Conservation (phyloP, 53 echinoderm and acorn worm genomes). For the Mesocentrotus franciscanus region DNA sequence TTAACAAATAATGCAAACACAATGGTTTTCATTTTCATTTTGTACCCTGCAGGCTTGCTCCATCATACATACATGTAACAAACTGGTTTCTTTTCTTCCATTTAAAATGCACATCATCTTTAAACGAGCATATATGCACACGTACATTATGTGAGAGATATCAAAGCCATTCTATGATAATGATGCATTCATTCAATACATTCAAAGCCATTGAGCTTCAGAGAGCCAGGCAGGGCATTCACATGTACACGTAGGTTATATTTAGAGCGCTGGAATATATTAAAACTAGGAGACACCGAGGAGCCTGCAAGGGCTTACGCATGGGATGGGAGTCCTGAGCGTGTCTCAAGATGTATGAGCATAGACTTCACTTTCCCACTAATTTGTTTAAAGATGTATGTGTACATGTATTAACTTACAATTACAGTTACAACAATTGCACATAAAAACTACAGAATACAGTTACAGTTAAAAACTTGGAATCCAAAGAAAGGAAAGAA, state of each 20-base stretch:
- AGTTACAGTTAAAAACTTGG: no score
- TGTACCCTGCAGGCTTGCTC: neutral
- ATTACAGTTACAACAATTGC: no score
- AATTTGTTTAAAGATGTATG: no score
- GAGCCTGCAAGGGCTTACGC: neutral
- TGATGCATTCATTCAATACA: neutral
- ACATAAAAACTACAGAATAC: no score
- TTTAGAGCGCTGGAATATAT: neutral
- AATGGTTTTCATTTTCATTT: no score
- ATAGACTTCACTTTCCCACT: no score
- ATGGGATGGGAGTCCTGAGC: no score
- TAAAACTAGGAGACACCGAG: neutral
- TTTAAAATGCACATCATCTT: neutral
- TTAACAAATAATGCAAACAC: no score
- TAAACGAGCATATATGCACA: neutral
- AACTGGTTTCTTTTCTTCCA: neutral
- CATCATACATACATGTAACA: neutral
- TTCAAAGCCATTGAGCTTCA: neutral
- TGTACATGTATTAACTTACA: no score
- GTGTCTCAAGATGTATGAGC: no score
- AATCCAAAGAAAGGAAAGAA: no score
- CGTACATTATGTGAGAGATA: neutral
- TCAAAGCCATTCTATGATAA: conserved; percentile 23
- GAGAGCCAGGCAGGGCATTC: neutral
- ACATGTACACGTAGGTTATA: neutral